Percentiles rank a stretch among this genome's conserved stretches.
Conservation (phyloP, 2,888 invertebrate species). For the Lithodes maja region DNA sequence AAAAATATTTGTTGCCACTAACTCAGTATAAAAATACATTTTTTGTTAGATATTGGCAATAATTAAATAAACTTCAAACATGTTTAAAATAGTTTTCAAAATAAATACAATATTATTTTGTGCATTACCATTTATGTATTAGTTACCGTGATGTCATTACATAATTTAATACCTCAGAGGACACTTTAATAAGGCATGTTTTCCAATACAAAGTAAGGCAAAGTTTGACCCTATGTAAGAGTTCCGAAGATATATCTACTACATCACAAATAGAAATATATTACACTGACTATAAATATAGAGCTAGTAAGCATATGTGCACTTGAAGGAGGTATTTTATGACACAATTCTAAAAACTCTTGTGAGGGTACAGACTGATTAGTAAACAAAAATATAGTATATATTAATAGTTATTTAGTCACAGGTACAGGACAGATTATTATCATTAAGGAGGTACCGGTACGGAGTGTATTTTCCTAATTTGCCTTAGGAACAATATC, state of each 20-base stretch:
- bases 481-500: not conserved
- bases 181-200: conserved; percentile 47
- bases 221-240: conserved; percentile 40
- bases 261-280: conserved; percentile 27
- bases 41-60: conserved; percentile 55
- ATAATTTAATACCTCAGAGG: conserved; percentile 49
- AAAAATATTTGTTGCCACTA: conserved; percentile 58
- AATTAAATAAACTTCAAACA: conserved; percentile 48
- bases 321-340: conserved; percentile 10
- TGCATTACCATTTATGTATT: conserved; percentile 57
- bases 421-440: conserved; percentile 39
- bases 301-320: conserved; percentile 31
- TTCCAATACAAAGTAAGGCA: conserved; percentile 40
- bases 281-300: conserved; percentile 16
- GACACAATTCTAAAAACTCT: conserved; percentile 16
- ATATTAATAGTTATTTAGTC: conserved; percentile 41
- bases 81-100: conserved; percentile 39
- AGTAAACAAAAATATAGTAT: conserved; percentile 47
- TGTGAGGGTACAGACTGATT: conserved; percentile 27
- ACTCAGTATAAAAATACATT: conserved; percentile 63
- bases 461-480: conserved; percentile 4
- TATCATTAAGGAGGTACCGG: conserved; percentile 16
- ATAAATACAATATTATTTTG: conserved; percentile 61
- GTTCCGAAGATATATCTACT: conserved; percentile 34
- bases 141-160: conserved; percentile 44